Percentiles rank a stretch among this genome's conserved stretches.
Conservation (phyloP, 2,797 vertebrate species). For the Hydrocynus forskahlii region DNA sequence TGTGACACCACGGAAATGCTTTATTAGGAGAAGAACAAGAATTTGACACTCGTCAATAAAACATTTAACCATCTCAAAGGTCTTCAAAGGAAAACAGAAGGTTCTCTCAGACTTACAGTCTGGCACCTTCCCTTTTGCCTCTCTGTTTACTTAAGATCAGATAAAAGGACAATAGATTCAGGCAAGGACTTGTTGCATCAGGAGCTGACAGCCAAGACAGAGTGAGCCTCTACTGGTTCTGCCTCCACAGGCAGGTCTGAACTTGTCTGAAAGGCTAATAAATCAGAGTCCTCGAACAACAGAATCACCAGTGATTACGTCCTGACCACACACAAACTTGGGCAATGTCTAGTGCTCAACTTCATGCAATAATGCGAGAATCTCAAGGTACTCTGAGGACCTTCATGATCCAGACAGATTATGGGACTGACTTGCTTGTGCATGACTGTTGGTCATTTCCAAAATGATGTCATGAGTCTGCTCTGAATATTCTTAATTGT, state of each 20-base stretch:
- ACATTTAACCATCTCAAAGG: background rate
- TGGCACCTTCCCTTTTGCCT: constrained; percentile 18
- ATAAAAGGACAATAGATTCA: constrained; percentile 36
- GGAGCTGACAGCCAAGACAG: constrained; percentile 7
- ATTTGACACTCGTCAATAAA: too few species aligned
- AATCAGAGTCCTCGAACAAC: constrained; percentile 25
- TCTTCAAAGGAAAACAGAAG: background rate
- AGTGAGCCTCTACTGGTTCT: constrained; percentile 24
- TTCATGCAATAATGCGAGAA: background rate
- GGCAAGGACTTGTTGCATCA: constrained; percentile 18
- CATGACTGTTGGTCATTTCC: background rate
- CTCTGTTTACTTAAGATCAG: constrained; percentile 30
- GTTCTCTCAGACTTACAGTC: background rate
- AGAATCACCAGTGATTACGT: constrained; percentile 31
- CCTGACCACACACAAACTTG: constrained; percentile 14
- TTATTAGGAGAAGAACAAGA: background rate
- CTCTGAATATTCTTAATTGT: background rate
- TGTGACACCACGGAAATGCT: background rate
- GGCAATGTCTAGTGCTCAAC: background rate
- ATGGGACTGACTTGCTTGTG: background rate
- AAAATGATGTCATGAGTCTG: too few species aligned
- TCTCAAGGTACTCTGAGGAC: background rate
- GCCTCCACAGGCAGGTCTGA: constrained; percentile 42
- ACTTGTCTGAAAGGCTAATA: constrained; percentile 36
- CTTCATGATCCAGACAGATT: background rate